Base-by-base conservation (phyloP, 2,888 invertebrate genomes). In the Idaea biselata region DNA sequence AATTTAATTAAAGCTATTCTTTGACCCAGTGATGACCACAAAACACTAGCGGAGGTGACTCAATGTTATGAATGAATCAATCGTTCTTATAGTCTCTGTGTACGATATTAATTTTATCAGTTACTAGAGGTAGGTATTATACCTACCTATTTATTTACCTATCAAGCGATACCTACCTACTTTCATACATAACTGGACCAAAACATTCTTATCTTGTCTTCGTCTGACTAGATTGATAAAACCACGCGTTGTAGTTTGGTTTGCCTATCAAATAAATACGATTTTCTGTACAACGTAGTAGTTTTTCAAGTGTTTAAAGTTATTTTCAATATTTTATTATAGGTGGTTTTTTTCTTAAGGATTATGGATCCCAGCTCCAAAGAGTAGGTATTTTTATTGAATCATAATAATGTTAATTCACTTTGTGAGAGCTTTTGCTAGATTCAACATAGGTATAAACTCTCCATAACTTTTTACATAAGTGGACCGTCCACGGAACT, bases 181-280 rank as follows among this genome's bases (percentile, higher is more conserved):
- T 3, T 44, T 44, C 44, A 44, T 44, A 44, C 44, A 44, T 11
- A 44, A 44, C 44, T 44, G 44, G 44, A 44, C 44, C 44, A 44
- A 73, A 44, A 61, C 59, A 58, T 58, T 58, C 17, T 58, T 5
- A 53, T 44, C 18, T 16, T 58, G 31, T 54, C 5, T 61, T 17
- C 44, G 44, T 44, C 44, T 44, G 44, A 44, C 44, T 44, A 44
- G 44, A 14, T 44, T 44, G 44, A 44, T 44, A 44, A 44, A 8
- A 44, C 44, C 7, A 44, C 44, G 5, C 44, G 44, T 44, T 44
- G 44, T 8, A 14, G 44, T 44, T 44, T 44, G 14, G 44, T 7
- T 44, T 44, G 2, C 14, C 44, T 44, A 11, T 44, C 44, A 33
- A 14, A 44, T 44, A 44, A 14, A 44, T 44, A 14, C 11, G 7